These are phyloP conservation scores for Caprella mutica DNA, from an alignment of 2,888 invertebrate genomes.

Conservation along the genomic window DNA sequence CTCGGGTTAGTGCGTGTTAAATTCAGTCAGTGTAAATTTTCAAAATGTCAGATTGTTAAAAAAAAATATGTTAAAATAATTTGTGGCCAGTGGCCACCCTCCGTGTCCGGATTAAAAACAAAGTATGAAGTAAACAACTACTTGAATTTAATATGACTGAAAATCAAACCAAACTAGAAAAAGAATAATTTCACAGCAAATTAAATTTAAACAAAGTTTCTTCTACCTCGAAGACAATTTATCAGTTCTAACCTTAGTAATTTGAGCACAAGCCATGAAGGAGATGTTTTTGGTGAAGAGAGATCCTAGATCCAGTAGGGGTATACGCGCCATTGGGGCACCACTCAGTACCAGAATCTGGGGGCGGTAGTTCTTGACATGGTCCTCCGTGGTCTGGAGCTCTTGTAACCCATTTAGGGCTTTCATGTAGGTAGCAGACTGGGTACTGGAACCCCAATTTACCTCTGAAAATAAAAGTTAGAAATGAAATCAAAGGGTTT, in stretches of 20 bases:
- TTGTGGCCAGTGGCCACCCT: too few relatives aligned
- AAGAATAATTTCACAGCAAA: too few relatives aligned
- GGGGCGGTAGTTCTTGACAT: conserved; percentile 95
- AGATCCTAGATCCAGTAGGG: conserved; percentile 79
- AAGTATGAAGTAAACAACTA: too few relatives aligned
- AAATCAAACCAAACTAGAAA: too few relatives aligned
- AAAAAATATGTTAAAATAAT: too few relatives aligned
- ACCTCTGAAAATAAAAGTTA: conserved; percentile 52
- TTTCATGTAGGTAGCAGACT: conserved; percentile 88
- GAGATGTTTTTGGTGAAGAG: conserved; percentile 84
- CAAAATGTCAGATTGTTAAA: too few relatives aligned
- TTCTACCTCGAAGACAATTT: too few relatives aligned
- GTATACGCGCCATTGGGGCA: conserved; percentile 68
- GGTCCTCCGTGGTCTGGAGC: conserved; percentile 78
- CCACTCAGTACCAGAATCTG: conserved; percentile 80
- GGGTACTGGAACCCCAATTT: conserved; percentile 95
- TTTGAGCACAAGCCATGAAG: conserved; percentile 77
- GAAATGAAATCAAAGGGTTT: neutral
- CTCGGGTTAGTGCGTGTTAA: too few relatives aligned
- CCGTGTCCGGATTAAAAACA: too few relatives aligned
- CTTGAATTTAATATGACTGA: too few relatives aligned
- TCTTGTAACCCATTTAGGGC: conserved; percentile 77
- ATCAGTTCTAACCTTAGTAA: conserved; percentile 62
- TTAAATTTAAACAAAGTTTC: too few relatives aligned
- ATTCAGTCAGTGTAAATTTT: too few relatives aligned